Evolutionary conservation across 2,888 invertebrate genomes (phyloP).

Genomic region (Limnephilus rhombicus): DNA sequence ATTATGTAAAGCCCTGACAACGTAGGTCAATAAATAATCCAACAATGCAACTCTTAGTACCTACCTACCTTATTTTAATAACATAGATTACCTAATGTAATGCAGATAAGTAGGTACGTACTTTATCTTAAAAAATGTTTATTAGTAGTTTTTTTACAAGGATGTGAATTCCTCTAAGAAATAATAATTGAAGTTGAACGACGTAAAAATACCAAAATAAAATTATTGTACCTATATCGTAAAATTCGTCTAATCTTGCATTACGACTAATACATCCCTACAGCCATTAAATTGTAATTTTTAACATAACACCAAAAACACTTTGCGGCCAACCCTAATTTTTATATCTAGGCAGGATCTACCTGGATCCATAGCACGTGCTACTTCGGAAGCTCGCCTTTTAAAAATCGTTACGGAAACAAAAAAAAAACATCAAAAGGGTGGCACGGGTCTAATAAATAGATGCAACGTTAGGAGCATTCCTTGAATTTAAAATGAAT

Average conservation of each 20-base stretch:
- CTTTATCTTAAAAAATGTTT: too few species aligned
- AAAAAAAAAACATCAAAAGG: neutral
- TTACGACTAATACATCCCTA: neutral
- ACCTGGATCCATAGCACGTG: slow-evolving; percentile 31
- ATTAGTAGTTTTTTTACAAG: too few species aligned
- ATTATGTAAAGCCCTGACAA: too few species aligned
- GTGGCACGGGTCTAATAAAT: slow-evolving; percentile 16
- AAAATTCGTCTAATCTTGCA: neutral
- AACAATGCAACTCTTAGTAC: neutral
- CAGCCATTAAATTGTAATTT: neutral
- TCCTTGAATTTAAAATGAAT: slow-evolving; percentile 11
- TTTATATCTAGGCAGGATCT: neutral
- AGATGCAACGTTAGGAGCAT: slow-evolving; percentile 1
- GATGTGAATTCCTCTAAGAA: too few species aligned
- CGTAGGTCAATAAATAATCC: neutral
- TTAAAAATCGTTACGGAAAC: slow-evolving; percentile 38
- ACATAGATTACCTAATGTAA: neutral
- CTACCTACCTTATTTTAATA: neutral
- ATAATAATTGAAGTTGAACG: too few species aligned
- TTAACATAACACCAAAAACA: neutral
- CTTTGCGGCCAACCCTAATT: neutral
- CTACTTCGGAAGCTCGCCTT: neutral
- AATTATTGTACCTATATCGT: neutral
- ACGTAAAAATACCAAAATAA: neutral
- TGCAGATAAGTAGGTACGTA: neutral